Conservation (phyloP, 2,113 vertebrate species). For the Solea solea region DNA sequence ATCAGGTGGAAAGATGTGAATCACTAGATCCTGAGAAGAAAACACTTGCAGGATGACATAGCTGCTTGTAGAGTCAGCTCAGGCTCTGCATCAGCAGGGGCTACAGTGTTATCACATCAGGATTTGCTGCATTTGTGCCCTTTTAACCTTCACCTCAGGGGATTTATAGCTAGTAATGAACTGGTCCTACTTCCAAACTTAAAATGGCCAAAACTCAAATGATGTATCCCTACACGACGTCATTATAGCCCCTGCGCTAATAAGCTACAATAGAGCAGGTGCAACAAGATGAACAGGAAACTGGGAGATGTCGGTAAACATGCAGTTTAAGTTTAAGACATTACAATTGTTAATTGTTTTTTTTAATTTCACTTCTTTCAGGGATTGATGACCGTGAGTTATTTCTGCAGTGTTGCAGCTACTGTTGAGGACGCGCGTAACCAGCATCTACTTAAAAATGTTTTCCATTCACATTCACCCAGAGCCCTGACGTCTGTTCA, state of each 20-base stretch:
- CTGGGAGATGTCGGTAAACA: background rate
- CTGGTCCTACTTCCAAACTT: background rate
- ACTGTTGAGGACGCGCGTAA: background rate
- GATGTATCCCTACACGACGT: no score
- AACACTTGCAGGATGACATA: constrained; percentile 52
- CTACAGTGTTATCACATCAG: constrained; percentile 25
- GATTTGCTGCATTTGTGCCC: constrained; percentile 20
- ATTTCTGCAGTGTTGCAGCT: constrained; percentile 23
- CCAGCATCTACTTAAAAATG: background rate
- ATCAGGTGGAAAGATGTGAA: constrained; percentile 52
- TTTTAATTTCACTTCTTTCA: constrained; percentile 14
- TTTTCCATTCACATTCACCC: background rate
- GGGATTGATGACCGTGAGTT: constrained; percentile 5
- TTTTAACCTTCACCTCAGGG: constrained; percentile 22
- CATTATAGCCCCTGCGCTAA: background rate
- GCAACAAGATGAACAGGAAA: background rate
- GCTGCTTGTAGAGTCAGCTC: constrained; percentile 24
- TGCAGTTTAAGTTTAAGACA: background rate
- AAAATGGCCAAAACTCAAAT: background rate
- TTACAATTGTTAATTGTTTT: background rate
- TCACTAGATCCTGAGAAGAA: constrained; percentile 12
- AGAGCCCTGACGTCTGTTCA: background rate
- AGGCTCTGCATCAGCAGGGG: constrained; percentile 38
- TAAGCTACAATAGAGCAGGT: background rate
- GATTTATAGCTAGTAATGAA: constrained; percentile 10